phyloP scores from a whole-genome alignment of 2,113 vertebrate species.

The Choloepus hoffmanni region DNA sequence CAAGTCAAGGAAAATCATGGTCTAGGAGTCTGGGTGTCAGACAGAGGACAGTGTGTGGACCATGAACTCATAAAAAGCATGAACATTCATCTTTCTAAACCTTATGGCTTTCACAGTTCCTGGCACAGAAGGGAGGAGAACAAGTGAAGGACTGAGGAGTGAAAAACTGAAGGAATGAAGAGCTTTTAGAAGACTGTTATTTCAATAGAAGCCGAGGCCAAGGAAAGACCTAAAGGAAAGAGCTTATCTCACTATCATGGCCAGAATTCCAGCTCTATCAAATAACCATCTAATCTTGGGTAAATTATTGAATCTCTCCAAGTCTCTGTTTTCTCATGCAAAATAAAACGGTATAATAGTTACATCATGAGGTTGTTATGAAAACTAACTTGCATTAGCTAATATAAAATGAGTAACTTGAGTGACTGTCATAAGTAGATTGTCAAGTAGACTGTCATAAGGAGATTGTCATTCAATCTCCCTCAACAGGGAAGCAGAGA shows the following conservation, averaged over 20 bases:
- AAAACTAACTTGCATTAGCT: slow-evolving; percentile 15
- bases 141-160: background rate
- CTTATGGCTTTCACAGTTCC: background rate
- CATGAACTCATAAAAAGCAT: background rate
- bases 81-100: too few relatives aligned
- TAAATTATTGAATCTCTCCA: slow-evolving; percentile 1
- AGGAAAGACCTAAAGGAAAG: background rate
- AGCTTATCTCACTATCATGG: background rate
- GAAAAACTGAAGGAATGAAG: background rate
- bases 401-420: background rate
- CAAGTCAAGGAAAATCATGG: background rate
- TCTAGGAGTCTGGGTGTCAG: background rate
- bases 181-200: background rate
- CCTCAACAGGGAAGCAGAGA: background rate
- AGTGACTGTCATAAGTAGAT: background rate
- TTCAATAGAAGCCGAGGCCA: background rate
- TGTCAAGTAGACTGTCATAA: too few relatives aligned
- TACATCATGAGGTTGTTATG: background rate
- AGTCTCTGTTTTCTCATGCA: background rate
- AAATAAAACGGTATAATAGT: background rate
- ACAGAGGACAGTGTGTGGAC: background rate
- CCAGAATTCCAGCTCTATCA: background rate
- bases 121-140: background rate
- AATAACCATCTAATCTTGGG: background rate
- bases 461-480: background rate